Conservation (phyloP, 2,113 vertebrate species). For the Cyanoderma ruficeps region DNA sequence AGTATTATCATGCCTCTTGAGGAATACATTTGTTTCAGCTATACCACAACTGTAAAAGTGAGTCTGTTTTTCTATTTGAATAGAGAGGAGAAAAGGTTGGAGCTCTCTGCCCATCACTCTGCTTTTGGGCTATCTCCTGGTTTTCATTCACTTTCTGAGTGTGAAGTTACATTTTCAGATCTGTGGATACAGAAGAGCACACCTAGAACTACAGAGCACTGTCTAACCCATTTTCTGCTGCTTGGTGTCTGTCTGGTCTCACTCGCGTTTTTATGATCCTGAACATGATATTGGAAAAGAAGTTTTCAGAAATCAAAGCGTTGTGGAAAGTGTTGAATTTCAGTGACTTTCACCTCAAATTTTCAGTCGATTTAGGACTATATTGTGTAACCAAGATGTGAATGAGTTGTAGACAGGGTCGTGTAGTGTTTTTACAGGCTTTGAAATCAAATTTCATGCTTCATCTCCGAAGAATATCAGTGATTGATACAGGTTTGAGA, state of each 20-base stretch:
- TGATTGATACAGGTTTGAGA: not conserved
- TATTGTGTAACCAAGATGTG: not conserved
- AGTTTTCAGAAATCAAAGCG: not conserved
- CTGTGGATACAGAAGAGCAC: not conserved
- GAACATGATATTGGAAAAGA: not conserved
- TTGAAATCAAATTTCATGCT: not conserved
- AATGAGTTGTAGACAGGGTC: not conserved
- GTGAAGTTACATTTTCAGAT: not conserved
- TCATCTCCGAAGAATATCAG: not conserved
- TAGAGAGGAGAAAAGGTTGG: not conserved
- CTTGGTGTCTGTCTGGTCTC: not conserved
- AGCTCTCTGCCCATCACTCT: not conserved
- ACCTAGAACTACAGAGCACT: not conserved
- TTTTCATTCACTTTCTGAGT: not conserved
- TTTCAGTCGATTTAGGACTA: not conserved
- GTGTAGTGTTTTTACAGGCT: not conserved
- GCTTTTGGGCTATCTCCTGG: not conserved
- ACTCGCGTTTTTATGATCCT: not conserved
- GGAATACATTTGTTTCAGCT: not conserved
- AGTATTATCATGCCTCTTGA: not conserved
- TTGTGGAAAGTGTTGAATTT: not conserved
- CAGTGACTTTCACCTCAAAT: not conserved
- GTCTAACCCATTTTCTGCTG: not conserved
- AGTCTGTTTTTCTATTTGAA: not conserved
- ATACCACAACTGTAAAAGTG: not conserved